phyloP scores from a whole-genome alignment of 2,888 invertebrate species.

The Rhingia rostrata region DNA sequence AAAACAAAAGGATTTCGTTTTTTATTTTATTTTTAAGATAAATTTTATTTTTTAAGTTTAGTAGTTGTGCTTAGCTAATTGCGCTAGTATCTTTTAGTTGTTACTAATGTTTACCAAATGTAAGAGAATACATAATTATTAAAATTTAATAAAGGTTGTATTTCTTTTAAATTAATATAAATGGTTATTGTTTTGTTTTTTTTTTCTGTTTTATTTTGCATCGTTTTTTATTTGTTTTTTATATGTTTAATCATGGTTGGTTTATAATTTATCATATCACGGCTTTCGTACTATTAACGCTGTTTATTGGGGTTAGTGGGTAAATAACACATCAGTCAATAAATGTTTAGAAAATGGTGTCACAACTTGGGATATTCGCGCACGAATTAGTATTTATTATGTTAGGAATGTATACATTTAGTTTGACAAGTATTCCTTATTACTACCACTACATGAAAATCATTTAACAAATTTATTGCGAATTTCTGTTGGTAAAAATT shows the following conservation, averaged over 20 bases:
- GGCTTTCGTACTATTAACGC: slow-evolving; percentile 56
- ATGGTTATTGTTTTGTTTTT: slow-evolving; percentile 66
- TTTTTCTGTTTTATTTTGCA: slow-evolving; percentile 63
- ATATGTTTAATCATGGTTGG: slow-evolving; percentile 68
- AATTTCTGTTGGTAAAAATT: too few species aligned
- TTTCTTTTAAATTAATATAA: slow-evolving; percentile 60
- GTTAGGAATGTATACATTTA: too few species aligned
- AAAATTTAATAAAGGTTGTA: slow-evolving; percentile 68
- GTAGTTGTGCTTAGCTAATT: slow-evolving; percentile 69
- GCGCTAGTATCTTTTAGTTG: slow-evolving; percentile 60
- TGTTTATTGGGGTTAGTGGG: slow-evolving; percentile 25
- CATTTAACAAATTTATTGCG: too few species aligned
- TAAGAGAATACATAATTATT: slow-evolving; percentile 51
- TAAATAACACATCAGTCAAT: background rate
- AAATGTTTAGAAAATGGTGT: background rate
- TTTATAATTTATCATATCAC: slow-evolving; percentile 18
- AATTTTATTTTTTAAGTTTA: slow-evolving; percentile 37
- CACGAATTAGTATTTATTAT: too few species aligned
- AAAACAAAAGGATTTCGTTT: background rate
- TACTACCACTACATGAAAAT: too few species aligned
- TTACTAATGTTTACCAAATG: slow-evolving; percentile 67
- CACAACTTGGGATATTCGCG: too few species aligned
- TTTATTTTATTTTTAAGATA: slow-evolving; percentile 41
- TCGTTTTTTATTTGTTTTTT: slow-evolving; percentile 55
- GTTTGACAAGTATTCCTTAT: background rate